A percentile compares a stretch with the other conserved stretches of the same genome.
These are phyloP conservation scores for Leptopilina myrica DNA, from an alignment of 2,888 invertebrate genomes.

Conservation along the genomic window DNA sequence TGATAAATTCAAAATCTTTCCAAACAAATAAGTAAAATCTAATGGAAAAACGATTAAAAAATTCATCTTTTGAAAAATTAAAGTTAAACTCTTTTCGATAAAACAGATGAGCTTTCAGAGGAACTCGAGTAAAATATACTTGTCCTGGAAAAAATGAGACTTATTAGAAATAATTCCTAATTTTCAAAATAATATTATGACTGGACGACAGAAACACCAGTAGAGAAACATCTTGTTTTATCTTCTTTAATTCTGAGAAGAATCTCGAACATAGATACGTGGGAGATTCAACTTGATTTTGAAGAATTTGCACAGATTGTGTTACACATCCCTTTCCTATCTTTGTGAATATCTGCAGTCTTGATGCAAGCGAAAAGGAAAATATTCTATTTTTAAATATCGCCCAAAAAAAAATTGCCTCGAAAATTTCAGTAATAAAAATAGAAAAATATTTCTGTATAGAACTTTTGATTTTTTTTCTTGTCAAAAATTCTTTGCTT, in stretches of 20 bases:
- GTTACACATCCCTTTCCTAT: slow-evolving; percentile 26
- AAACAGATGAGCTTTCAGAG: background rate
- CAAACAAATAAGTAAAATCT: too few species aligned
- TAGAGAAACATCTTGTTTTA: slow-evolving; percentile 14
- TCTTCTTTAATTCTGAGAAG: slow-evolving; percentile 31
- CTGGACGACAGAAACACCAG: slow-evolving; percentile 10
- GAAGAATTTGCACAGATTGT: slow-evolving; percentile 27
- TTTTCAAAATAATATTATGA: background rate
- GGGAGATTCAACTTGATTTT: slow-evolving; percentile 27
- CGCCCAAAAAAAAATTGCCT: too few species aligned
- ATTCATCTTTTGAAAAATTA: too few species aligned
- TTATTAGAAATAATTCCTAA: background rate
- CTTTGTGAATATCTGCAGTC: background rate
- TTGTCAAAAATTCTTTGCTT: too few species aligned
- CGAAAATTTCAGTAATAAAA: background rate
- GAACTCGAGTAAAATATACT: background rate
- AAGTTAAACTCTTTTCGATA: too few species aligned
- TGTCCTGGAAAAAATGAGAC: background rate
- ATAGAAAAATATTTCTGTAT: background rate
- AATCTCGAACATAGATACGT: slow-evolving; percentile 25
- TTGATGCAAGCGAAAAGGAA: too few species aligned
- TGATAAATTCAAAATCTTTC: too few species aligned
- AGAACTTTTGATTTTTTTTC: too few species aligned
- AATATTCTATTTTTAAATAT: too few species aligned
- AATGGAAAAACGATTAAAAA: too few species aligned